Evolutionary conservation across 1,140 invertebrate species (phyloP), one percentile per base, ranked within the genome.

Genomic region (Drosophila mauritiana): DNA sequence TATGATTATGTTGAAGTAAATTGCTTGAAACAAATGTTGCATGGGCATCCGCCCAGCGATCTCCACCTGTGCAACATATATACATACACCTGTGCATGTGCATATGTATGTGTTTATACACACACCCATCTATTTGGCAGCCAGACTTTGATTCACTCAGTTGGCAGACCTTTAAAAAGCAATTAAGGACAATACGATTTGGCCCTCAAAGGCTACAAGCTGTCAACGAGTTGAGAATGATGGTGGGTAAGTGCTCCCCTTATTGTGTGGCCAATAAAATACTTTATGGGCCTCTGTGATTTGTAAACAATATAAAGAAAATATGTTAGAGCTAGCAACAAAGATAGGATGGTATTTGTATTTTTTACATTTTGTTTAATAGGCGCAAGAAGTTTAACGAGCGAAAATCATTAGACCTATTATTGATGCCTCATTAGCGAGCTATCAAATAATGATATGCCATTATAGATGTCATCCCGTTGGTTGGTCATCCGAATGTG

Each of bases 1-100:
- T 89, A 88, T 88, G 84, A 88, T 88, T 88, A 88, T 88, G 84
- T 75, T 80, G 68, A 88, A 80, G 84, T 89, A 88, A 88, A 88
- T 88, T 89, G 84, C 84, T 88, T 83, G 84, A 81, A 89, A 89
- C 79, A 88, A 88, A 88, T 77, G 84, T 78, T 80, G 81, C 81
- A 80, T 59, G 78, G 62, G 54, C 73, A 59, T 58, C 45, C 72
- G 40, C 62, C 54, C 64, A 17, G 43, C 64, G 25, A 34, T 27
- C 40, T 42, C 37, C 64, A 52, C 59, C 69, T 73, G 46, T 34
- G 48, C n/a, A 11, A 5, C 5, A 40, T 40, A 17, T 17, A 17
- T 17, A 17, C 17, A 40, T n/a, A 40, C 37, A 42, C 15, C 15
- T 2, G n/a, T 51, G 36, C 37, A 36, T 42, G 31, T 31, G 31